These are phyloP conservation scores for Rotaria sp. DNA, from an alignment of 2,888 invertebrate genomes.

Conservation along the genomic window DNA sequence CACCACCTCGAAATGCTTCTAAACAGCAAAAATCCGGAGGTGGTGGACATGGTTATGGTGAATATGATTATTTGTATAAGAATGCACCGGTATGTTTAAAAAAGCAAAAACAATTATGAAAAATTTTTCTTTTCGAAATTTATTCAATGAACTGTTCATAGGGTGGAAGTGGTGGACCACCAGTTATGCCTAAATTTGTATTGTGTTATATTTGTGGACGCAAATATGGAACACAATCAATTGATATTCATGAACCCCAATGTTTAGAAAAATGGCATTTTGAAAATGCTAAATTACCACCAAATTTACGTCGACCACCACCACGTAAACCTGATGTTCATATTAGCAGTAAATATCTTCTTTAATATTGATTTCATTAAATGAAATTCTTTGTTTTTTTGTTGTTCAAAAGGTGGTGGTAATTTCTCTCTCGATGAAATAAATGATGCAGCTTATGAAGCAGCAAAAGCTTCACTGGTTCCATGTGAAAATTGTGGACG, in stretches of 20 bases:
- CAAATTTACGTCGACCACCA: conserved; percentile 58
- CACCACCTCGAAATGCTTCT: not conserved
- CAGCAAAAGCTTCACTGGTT: conserved; percentile 60
- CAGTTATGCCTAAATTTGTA: conserved; percentile 41
- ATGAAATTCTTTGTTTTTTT: not conserved
- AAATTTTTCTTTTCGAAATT: not conserved
- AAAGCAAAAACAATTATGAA: not conserved
- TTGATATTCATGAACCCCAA: conserved; percentile 65
- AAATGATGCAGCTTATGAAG: conserved; percentile 61
- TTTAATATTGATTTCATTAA: not conserved
- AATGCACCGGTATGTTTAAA: not conserved
- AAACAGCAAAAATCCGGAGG: not conserved
- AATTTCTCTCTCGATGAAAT: conserved; percentile 46
- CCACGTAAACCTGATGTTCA: conserved; percentile 60
- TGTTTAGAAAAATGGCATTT: conserved; percentile 64
- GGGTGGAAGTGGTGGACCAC: not conserved
- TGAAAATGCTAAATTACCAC: conserved; percentile 62
- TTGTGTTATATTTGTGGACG: conserved; percentile 54
- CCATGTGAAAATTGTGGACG: conserved; percentile 65
- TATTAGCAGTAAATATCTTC: not conserved
- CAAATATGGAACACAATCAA: conserved; percentile 63
- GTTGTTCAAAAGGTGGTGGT: conserved; percentile 41
- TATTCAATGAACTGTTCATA: not conserved
- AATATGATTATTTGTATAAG: conserved; percentile 22
- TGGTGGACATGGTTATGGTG: conserved; percentile 4